These are phyloP conservation scores for Patella ulyssiponensis DNA, from an alignment of 2,888 invertebrate species.

Conservation along the genomic window DNA sequence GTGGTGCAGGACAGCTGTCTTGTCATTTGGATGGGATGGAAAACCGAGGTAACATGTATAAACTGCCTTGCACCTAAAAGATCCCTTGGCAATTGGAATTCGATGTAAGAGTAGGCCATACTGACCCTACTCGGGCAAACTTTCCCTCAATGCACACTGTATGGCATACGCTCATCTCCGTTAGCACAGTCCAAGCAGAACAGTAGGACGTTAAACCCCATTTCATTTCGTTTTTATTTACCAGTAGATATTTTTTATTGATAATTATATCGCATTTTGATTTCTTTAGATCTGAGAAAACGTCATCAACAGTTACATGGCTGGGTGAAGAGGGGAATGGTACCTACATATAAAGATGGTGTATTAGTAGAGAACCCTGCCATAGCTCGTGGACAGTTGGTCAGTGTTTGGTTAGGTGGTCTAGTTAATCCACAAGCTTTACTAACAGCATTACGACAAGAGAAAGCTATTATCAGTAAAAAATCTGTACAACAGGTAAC, in stretches of 20 bases:
- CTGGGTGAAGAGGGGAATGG: slow-evolving; percentile 67
- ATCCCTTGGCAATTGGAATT: too few relatives aligned
- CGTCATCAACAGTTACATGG: slow-evolving; percentile 61
- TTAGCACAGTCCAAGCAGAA: too few relatives aligned
- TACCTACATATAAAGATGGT: slow-evolving; percentile 55
- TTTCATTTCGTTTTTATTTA: background rate
- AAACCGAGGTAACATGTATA: too few relatives aligned
- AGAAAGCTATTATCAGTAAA: slow-evolving; percentile 64
- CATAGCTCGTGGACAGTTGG: slow-evolving; percentile 58
- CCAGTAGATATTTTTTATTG: background rate
- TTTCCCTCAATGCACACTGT: too few relatives aligned
- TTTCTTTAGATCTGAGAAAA: slow-evolving; percentile 57
- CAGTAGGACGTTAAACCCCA: background rate
- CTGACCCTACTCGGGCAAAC: too few relatives aligned
- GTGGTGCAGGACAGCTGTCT: too few relatives aligned
- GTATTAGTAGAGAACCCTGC: slow-evolving; percentile 39
- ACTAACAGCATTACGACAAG: slow-evolving; percentile 63
- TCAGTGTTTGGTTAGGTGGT: slow-evolving; percentile 68
- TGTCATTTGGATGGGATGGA: too few relatives aligned
- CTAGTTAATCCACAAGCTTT: slow-evolving; percentile 68
- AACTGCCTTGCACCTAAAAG: too few relatives aligned
- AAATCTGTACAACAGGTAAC: slow-evolving; percentile 62
- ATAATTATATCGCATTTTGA: too few relatives aligned
- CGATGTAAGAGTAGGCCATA: too few relatives aligned
- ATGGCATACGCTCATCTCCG: too few relatives aligned